These are phyloP conservation scores for Nesidiocoris tenuis DNA, from an alignment of 2,888 invertebrate species.

Conservation along the genomic window DNA sequence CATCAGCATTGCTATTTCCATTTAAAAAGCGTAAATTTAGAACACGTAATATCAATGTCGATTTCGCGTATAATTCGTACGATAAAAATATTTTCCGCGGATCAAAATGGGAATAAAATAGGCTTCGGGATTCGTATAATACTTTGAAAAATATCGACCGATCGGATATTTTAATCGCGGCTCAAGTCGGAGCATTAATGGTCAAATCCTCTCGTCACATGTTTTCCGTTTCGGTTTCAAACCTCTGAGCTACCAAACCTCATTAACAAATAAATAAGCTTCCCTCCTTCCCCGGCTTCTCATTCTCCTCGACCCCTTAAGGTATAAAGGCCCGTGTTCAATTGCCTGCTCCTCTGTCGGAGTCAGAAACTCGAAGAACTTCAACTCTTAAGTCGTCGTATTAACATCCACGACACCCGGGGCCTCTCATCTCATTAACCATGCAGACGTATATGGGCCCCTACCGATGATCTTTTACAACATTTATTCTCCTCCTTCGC, in stretches of 20 bases:
- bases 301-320: not conserved
- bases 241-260: not conserved
- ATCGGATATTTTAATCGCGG: too few species aligned
- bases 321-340: not conserved
- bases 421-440: slow-evolving; percentile 37
- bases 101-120: too few species aligned
- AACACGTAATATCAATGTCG: too few species aligned
- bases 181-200: not conserved
- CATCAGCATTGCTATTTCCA: too few species aligned
- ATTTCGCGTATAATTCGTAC: too few species aligned
- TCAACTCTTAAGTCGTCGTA: slow-evolving; percentile 2
- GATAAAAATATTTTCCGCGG: too few species aligned
- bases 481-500: slow-evolving; percentile 23
- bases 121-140: too few species aligned
- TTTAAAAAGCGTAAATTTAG: too few species aligned
- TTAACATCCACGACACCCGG: slow-evolving; percentile 34
- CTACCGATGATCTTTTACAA: slow-evolving; percentile 40
- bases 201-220: not conserved
- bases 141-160: too few species aligned
- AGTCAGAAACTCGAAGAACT: not conserved
- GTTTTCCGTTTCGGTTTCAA: not conserved
- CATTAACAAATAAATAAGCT: not conserved
- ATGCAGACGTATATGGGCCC: slow-evolving; percentile 40
- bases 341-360: not conserved
- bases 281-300: not conserved